Base-by-base conservation (phyloP, 2,113 vertebrate species). In the Amblyornis subalaris region DNA sequence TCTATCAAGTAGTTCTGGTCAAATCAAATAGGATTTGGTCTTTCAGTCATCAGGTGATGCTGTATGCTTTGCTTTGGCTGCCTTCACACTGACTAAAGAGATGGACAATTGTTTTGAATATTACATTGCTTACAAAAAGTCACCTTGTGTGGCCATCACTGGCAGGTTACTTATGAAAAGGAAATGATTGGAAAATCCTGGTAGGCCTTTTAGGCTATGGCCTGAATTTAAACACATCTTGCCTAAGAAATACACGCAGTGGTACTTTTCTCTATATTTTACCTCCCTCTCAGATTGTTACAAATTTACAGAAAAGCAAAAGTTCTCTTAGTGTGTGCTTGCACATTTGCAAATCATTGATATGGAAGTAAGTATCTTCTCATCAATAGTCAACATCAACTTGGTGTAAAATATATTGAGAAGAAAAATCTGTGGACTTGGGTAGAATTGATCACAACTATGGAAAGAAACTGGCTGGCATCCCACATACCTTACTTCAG, bases 401-500 rank as follows among this genome's bases (percentile, higher is more conserved):
- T 47, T 24, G 17, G 14, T 26, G 5, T 88, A 47, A 95, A 88
- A 47, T 54, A 51, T 5, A 29, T 47, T 57, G 61, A 61, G 28
- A 47, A 77, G 71, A 76, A 53, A 45, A 33, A 9, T 3, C 28
- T 54, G 12, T 5, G 2, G 38, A 82, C 4, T n/a, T 85, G 24
- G 19, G 54, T 62, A 79, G 74, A 94, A 89, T 53, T 11, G 61
- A 67, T 89, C 58, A 76, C 26, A 81, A 7, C 48, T 94, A 73
- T 17, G 44, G 78, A 89, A 85, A 57, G 54, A 88, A 95, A 83
- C 55, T 95, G 89, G 81, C 89, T 88, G 71, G 67, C 33, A 88
- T 93, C 82, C 87, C 51, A 70, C 74, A 85, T 88, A 85, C 62
- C 58, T 82, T 89, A 73, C 45, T 93, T 91, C 45, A 92, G 84